These are phyloP conservation scores for Platysteira castanea DNA, from an alignment of 2,113 vertebrate genomes.

Conservation along the genomic window DNA sequence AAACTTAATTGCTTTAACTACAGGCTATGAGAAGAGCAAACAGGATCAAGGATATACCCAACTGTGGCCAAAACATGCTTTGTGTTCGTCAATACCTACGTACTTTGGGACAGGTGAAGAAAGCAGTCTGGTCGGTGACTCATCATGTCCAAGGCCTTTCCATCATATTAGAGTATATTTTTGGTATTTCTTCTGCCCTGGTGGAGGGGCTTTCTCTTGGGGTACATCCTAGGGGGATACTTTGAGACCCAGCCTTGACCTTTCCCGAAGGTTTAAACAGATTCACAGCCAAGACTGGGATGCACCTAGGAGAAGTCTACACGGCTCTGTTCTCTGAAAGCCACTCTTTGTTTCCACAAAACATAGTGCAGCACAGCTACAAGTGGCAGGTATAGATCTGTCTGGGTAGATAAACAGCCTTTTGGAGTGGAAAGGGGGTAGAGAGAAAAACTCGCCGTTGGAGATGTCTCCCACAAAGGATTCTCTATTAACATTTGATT, in stretches of 20 bases:
- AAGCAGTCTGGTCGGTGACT: background rate
- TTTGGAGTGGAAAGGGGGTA: background rate
- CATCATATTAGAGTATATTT: background rate
- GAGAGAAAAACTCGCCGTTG: background rate
- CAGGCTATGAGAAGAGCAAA: conserved; percentile 8
- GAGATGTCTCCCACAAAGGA: conserved; percentile 1
- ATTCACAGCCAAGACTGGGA: background rate
- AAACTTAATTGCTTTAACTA: background rate
- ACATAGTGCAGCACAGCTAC: background rate
- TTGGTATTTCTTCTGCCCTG: background rate
- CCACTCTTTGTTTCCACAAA: background rate
- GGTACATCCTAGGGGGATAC: accelerated
- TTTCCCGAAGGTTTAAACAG: background rate
- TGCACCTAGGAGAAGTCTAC: background rate
- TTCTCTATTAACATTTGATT: conserved; percentile 50
- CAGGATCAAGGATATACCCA: background rate
- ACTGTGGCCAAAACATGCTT: background rate
- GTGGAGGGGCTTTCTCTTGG: background rate
- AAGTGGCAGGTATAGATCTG: background rate
- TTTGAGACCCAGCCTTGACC: background rate
- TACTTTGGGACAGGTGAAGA: background rate
- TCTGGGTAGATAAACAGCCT: background rate
- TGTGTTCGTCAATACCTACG: background rate
- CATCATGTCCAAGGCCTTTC: background rate
- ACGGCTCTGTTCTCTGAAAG: background rate